Evolutionary conservation across 1,140 invertebrate genomes (phyloP).

Genomic region (Chrysopa pallens): DNA sequence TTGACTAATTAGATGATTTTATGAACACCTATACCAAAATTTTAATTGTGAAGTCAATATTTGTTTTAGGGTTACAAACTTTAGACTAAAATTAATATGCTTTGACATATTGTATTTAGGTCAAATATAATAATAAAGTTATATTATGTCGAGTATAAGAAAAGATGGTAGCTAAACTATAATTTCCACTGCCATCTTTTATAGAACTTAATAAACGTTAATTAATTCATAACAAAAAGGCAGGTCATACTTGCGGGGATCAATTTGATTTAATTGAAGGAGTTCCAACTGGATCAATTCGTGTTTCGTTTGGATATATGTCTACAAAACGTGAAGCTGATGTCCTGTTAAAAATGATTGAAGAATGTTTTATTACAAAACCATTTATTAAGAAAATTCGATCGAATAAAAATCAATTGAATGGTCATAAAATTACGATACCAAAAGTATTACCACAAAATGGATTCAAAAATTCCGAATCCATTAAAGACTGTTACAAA

Average conservation of each 20-base stretch:
- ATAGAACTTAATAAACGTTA: background rate
- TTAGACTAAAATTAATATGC: too few relatives aligned
- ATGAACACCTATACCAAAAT: too few relatives aligned
- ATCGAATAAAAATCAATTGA: constrained; percentile 13
- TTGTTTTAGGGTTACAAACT: too few relatives aligned
- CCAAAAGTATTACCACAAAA: constrained; percentile 6
- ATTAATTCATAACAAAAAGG: constrained; percentile 21
- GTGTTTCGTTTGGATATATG: constrained; percentile 89
- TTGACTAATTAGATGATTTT: too few relatives aligned
- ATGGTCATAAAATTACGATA: background rate
- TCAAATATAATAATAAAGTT: background rate
- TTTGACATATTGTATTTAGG: too few relatives aligned
- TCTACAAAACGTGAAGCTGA: constrained; percentile 57
- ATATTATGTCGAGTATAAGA: background rate
- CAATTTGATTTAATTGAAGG: constrained; percentile 76
- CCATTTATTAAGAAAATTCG: constrained; percentile 16
- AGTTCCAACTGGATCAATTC: constrained; percentile 75
- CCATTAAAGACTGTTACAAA: background rate
- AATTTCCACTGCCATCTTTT: background rate
- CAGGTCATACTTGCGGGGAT: constrained; percentile 87
- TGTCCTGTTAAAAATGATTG: constrained; percentile 53
- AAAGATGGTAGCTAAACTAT: background rate
- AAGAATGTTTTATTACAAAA: constrained; percentile 38
- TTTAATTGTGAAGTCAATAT: too few relatives aligned
- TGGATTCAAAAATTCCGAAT: background rate